A percentile compares a stretch with the other conserved stretches of the same genome.
Evolutionary conservation across 2,113 vertebrate species (phyloP).

Genomic region (Enhydra lutris): DNA sequence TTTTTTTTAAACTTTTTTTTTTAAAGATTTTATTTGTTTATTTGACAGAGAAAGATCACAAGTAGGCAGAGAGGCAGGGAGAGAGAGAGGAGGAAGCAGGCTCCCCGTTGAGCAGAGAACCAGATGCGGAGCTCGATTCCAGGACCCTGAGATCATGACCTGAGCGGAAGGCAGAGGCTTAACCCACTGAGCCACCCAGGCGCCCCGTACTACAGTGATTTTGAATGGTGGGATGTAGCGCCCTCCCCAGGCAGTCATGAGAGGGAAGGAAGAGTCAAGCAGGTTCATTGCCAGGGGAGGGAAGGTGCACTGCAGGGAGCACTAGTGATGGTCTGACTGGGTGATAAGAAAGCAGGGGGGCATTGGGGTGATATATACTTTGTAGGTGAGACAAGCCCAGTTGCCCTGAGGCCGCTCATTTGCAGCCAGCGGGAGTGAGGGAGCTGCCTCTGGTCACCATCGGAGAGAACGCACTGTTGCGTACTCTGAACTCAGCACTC

Average conservation of each 20-base stretch:
- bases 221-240: background rate
- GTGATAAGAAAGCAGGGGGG: background rate
- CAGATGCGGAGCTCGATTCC: no score
- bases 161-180: no score
- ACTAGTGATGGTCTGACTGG: background rate
- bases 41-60: no score
- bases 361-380: background rate
- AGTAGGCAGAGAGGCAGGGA: no score
- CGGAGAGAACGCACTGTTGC: background rate
- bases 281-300: no score
- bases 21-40: no score
- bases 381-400: background rate
- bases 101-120: no score
- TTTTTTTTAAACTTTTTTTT: background rate
- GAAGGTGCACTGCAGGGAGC: rapidly evolving
- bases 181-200: no score
- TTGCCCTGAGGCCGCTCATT: background rate
- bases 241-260: no score
- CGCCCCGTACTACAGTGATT: background rate
- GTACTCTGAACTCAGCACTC: background rate
- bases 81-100: no score
- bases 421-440: background rate
- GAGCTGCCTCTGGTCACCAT: background rate
- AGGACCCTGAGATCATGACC: no score
- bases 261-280: background rate